These are phyloP conservation scores for Dolichopus griseipennis DNA, from an alignment of 2,888 invertebrate genomes.

Conservation along the genomic window DNA sequence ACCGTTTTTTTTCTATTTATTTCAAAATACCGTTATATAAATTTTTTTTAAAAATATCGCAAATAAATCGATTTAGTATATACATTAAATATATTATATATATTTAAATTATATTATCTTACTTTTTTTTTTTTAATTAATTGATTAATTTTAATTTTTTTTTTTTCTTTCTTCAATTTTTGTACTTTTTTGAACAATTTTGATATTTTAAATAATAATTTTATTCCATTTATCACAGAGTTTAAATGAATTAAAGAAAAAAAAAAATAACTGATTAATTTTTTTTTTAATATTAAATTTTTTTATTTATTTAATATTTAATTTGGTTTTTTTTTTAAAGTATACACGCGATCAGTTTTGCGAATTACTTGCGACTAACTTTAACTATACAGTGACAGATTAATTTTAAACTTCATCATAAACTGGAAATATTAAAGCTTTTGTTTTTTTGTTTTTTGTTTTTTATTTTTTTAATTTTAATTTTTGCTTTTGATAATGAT, in stretches of 20 bases:
- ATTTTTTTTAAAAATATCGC: too few relatives aligned
- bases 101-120: too few relatives aligned
- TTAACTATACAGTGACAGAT: not conserved
- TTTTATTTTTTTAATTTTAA: not conserved
- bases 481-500: not conserved
- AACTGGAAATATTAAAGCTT: slow-evolving; percentile 2
- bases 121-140: too few relatives aligned
- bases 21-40: too few relatives aligned
- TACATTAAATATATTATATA: too few relatives aligned
- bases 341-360: slow-evolving; percentile 10
- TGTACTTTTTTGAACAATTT: too few relatives aligned
- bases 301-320: not conserved
- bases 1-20: too few relatives aligned
- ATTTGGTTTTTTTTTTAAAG: not conserved
- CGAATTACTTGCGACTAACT: slow-evolving; percentile 7
- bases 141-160: too few relatives aligned
- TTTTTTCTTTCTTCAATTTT: too few relatives aligned
- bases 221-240: not conserved
- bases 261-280: not conserved
- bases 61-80: too few relatives aligned
- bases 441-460: not conserved
- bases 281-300: not conserved
- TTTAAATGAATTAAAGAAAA: not conserved
- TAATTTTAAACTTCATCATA: not conserved
- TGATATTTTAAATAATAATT: not conserved